A percentile compares a stretch with the other conserved stretches of the same genome.
phyloP scores from a whole-genome alignment of 2,888 invertebrate genomes.

The Timema podura region DNA sequence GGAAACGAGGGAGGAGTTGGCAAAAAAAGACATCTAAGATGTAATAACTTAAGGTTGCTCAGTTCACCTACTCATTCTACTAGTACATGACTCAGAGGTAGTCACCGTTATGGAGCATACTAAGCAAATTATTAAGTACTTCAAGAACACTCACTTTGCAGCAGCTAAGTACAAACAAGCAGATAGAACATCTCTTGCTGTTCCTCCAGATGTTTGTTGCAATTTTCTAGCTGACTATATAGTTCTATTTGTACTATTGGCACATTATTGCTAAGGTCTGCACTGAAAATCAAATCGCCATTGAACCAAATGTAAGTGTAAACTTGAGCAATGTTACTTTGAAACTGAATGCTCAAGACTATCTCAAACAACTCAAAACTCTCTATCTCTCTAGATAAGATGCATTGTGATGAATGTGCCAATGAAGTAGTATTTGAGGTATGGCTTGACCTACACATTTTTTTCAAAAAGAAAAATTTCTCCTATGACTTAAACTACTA shows the following conservation, averaged over 20 bases:
- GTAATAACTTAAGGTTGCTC: background rate
- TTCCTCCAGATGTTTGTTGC: background rate
- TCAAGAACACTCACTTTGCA: slow-evolving; percentile 18
- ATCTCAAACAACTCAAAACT: background rate
- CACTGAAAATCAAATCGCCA: background rate
- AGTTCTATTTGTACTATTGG: slow-evolving; percentile 14
- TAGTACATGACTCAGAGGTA: slow-evolving; percentile 12
- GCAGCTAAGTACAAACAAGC: slow-evolving; percentile 4
- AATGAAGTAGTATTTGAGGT: background rate
- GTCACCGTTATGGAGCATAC: background rate
- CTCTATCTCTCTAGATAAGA: background rate
- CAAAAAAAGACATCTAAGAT: background rate
- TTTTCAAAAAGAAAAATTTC: background rate
- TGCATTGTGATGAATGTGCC: background rate
- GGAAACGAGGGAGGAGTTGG: background rate
- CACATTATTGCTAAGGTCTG: slow-evolving; percentile 15
- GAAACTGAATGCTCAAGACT: slow-evolving; percentile 6
- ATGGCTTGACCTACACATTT: background rate
- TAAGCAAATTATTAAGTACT: slow-evolving; percentile 14
- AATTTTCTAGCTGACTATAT: slow-evolving; percentile 10
- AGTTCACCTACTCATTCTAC: slow-evolving; percentile 1
- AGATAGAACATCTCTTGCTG: background rate
- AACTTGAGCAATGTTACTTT: slow-evolving; percentile 13
- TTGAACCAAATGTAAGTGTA: slow-evolving; percentile 7
- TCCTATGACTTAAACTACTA: background rate